These are phyloP conservation scores for Poeciliopsis presidionis DNA, from an alignment of 2,797 vertebrate genomes.

Conservation along the genomic window DNA sequence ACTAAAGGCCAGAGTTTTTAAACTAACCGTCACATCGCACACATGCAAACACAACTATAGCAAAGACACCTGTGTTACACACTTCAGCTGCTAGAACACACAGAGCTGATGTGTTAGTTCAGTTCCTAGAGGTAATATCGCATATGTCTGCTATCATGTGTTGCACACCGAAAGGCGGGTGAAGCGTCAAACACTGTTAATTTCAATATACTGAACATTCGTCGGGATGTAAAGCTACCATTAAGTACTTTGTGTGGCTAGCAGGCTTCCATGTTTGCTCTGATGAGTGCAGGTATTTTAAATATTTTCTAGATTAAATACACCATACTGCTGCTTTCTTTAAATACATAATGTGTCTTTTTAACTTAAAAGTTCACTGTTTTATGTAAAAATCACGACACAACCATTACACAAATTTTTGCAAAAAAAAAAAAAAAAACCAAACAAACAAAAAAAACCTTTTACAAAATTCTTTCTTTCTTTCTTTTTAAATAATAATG, in stretches of 20 bases:
- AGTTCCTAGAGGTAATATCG: constrained; percentile 62
- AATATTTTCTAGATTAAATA: constrained; percentile 85
- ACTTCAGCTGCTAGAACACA: constrained; percentile 74
- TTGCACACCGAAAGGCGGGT: constrained; percentile 60
- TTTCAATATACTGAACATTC: constrained; percentile 66
- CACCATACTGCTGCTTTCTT: constrained; percentile 79
- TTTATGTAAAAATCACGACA: constrained; percentile 72
- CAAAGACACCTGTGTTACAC: constrained; percentile 74
- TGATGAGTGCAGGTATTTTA: constrained; percentile 77
- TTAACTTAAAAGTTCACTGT: constrained; percentile 83
- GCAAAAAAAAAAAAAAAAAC: constrained; percentile 53
- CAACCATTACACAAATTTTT: constrained; percentile 65
- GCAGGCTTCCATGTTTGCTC: constrained; percentile 62
- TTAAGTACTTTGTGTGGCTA: constrained; percentile 61
- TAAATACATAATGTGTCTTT: constrained; percentile 82
- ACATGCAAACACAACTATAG: constrained; percentile 73
- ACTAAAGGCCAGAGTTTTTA: constrained; percentile 64
- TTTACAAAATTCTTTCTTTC: constrained; percentile 72
- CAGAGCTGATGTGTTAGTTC: constrained; percentile 70
- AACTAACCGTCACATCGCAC: constrained; percentile 41
- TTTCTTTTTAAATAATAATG: constrained; percentile 81
- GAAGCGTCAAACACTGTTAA: constrained; percentile 63
- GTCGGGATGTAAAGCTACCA: constrained; percentile 66
- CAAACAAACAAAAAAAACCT: no score
- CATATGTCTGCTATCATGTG: constrained; percentile 57